Evolutionary conservation across 2,888 invertebrate genomes (phyloP).

Genomic region (Parochlus steinenii): DNA sequence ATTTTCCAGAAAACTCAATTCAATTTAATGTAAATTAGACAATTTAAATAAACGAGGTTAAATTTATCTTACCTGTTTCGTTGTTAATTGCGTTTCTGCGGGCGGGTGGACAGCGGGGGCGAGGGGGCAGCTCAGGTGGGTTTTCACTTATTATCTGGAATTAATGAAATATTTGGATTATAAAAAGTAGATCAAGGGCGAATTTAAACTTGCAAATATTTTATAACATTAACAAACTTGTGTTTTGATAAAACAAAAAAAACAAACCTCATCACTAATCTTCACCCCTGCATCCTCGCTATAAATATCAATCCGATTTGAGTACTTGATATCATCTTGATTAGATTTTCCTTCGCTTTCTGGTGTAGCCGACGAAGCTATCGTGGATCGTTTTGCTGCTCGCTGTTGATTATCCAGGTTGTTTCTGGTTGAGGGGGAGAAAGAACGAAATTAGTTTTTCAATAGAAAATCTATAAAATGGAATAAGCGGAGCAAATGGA

Average conservation of each 20-base stretch:
- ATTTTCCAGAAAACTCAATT: too few relatives aligned
- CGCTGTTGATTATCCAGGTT: constrained; percentile 17
- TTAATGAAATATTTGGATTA: too few relatives aligned
- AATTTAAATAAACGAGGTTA: too few relatives aligned
- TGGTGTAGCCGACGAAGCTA: constrained; percentile 3
- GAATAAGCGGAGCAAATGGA: not conserved
- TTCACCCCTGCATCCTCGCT: constrained; percentile 23
- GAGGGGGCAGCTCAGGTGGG: constrained; percentile 27
- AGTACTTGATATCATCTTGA: constrained; percentile 18
- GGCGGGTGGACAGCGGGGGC: constrained; percentile 23
- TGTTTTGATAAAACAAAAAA: too few relatives aligned
- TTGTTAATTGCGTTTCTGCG: constrained; percentile 9
- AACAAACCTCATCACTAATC: constrained; percentile 19
- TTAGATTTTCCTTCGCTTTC: constrained; percentile 10
- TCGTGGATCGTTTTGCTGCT: constrained; percentile 10
- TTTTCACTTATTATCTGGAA: constrained; percentile 22
- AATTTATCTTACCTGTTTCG: constrained; percentile 11
- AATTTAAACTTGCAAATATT: too few relatives aligned
- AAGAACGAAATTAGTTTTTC: too few relatives aligned
- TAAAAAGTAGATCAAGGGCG: too few relatives aligned
- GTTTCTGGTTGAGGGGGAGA: constrained; percentile 16
- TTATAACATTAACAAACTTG: too few relatives aligned
- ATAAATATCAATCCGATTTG: constrained; percentile 22
- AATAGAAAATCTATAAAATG: not conserved
- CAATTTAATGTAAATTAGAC: too few relatives aligned